Percentiles rank a stretch among this genome's conserved stretches.
Conservation (phyloP, 1,140 invertebrate species). For the Sogatella furcifera region DNA sequence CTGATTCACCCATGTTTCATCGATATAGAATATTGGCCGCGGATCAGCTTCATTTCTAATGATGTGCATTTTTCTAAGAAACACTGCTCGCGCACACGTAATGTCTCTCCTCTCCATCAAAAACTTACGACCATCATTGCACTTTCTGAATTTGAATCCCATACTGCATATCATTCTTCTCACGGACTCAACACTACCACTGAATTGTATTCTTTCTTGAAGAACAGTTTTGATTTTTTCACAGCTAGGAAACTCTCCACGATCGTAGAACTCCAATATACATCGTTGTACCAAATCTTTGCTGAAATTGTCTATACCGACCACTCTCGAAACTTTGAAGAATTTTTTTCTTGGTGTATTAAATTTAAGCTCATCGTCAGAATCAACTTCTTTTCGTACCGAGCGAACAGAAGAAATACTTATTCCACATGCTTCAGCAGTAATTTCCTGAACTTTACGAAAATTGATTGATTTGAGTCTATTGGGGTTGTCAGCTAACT, state of each 20-base stretch:
- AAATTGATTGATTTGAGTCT: no score
- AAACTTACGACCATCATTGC: not conserved
- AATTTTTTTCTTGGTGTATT: not conserved
- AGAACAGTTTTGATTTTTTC: not conserved
- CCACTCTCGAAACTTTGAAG: not conserved
- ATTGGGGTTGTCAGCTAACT: no score
- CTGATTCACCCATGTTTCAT: no score
- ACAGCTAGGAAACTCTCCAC: constrained; percentile 1
- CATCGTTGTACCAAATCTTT: not conserved
- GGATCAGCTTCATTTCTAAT: not conserved
- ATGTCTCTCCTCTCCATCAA: constrained; percentile 1
- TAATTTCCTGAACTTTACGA: no score
- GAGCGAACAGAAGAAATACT: no score
- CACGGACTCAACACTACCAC: not conserved
- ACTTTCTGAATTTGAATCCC: not conserved
- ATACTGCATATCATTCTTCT: not conserved
- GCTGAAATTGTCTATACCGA: not conserved
- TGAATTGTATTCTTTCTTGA: not conserved
- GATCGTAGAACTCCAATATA: not conserved
- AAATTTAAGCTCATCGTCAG: not conserved
- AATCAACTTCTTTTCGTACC: no score
- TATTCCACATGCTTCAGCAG: no score
- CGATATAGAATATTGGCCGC: no score
- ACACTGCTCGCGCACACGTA: not conserved
- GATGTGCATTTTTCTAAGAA: not conserved